A percentile compares a stretch with the other conserved stretches of the same genome.
Conservation (phyloP, 2,113 vertebrate genomes). For the Stigmatopora nigra region DNA sequence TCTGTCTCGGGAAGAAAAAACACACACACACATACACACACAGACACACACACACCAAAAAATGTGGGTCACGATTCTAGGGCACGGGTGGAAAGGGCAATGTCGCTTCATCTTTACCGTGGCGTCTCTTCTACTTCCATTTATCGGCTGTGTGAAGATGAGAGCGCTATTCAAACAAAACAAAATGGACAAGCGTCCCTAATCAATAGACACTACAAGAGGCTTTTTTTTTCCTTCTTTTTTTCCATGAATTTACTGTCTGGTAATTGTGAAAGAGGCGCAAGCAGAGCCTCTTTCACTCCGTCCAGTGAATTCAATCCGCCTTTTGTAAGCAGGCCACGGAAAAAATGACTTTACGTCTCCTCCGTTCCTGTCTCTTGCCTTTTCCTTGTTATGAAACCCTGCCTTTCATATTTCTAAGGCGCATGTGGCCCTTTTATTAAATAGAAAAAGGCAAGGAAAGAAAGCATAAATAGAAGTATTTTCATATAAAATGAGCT, state of each 20-base stretch:
- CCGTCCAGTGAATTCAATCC: constrained; percentile 32
- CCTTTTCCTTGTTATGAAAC: constrained; percentile 55
- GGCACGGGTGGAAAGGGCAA: constrained; percentile 58
- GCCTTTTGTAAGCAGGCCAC: constrained; percentile 32
- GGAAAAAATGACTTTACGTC: constrained; percentile 62
- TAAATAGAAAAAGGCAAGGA: constrained; percentile 11
- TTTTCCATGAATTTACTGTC: constrained; percentile 29
- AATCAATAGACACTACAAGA: neutral
- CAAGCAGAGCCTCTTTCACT: constrained; percentile 14
- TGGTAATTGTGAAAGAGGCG: constrained; percentile 24
- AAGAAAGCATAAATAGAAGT: constrained; percentile 5
- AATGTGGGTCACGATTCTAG: constrained; percentile 66
- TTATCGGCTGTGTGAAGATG: neutral
- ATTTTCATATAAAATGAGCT: constrained; percentile 9
- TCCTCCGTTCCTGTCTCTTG: constrained; percentile 57
- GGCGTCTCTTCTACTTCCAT: constrained; percentile 14
- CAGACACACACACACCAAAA: constrained; percentile 53
- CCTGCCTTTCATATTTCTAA: constrained; percentile 22
- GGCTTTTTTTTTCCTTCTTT: neutral
- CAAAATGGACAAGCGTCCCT: neutral
- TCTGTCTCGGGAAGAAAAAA: constrained; percentile 41
- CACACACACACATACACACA: constrained; percentile 50
- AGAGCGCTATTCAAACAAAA: neutral
- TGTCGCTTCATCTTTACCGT: constrained; percentile 32
- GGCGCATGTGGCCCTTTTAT: constrained; percentile 20